Conservation (phyloP, 2,888 invertebrate genomes). For the Syritta pipiens region DNA sequence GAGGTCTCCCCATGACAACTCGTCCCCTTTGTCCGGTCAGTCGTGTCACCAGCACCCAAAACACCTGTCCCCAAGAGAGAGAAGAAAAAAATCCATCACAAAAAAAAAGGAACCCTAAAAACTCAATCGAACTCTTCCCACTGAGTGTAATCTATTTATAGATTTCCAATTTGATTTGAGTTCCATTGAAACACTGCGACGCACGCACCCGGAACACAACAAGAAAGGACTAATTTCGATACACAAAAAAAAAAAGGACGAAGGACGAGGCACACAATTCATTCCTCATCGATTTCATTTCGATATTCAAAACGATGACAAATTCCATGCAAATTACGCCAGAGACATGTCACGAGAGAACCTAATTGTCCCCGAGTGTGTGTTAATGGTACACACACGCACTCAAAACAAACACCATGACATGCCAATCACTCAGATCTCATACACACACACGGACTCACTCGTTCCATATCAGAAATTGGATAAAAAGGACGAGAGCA, state of each 20-base stretch:
- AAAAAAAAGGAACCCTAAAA: background rate
- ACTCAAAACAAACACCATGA: conserved; percentile 28
- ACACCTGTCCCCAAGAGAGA: too few relatives aligned
- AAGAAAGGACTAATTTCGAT: conserved; percentile 29
- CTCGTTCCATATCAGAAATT: background rate
- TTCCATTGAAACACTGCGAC: conserved; percentile 18
- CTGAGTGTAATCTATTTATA: conserved; percentile 25
- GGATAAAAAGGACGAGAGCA: conserved; percentile 12
- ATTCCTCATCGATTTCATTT: conserved; percentile 37
- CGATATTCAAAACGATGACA: conserved; percentile 37
- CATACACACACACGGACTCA: background rate
- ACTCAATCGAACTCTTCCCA: background rate
- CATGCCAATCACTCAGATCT: conserved; percentile 16
- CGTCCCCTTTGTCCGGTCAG: too few relatives aligned
- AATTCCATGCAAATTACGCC: conserved; percentile 45
- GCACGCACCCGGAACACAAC: conserved; percentile 21
- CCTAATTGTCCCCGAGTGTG: conserved; percentile 43
- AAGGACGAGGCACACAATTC: background rate
- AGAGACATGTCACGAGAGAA: conserved; percentile 32
- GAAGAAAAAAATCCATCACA: background rate
- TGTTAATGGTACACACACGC: conserved; percentile 16
- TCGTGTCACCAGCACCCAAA: too few relatives aligned
- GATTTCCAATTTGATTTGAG: conserved; percentile 21
- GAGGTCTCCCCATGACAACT: too few relatives aligned
- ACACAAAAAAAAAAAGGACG: background rate